Conservation (phyloP, 2,113 vertebrate species). For the Platichthys stellatus region DNA sequence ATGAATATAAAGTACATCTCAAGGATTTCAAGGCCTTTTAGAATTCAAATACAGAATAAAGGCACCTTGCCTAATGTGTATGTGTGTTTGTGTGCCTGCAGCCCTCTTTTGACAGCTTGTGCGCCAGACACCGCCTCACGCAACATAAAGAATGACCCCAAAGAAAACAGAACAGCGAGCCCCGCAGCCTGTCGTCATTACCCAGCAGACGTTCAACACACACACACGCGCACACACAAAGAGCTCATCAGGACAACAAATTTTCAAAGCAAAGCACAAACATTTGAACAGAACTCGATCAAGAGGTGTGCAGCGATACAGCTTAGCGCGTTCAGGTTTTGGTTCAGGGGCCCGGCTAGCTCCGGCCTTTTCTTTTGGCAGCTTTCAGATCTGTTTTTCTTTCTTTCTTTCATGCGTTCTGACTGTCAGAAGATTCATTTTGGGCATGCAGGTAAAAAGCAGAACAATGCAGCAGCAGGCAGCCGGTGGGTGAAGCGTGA, state of each 20-base stretch:
- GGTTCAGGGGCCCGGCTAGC: slow-evolving; percentile 60
- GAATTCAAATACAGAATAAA: too few relatives aligned
- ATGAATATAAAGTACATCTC: neutral
- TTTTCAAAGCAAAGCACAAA: slow-evolving; percentile 72
- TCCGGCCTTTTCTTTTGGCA: slow-evolving; percentile 16
- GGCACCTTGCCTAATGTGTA: too few relatives aligned
- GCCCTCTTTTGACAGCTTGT: neutral
- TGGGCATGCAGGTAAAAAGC: slow-evolving; percentile 85
- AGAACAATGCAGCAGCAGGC: slow-evolving; percentile 72
- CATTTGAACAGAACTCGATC: slow-evolving; percentile 81
- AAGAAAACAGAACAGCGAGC: slow-evolving; percentile 15
- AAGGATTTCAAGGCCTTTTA: neutral
- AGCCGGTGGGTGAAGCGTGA: slow-evolving; percentile 43
- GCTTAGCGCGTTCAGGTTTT: slow-evolving; percentile 63
- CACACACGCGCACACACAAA: slow-evolving; percentile 17
- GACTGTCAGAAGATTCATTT: slow-evolving; percentile 43
- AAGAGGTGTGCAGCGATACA: slow-evolving; percentile 85
- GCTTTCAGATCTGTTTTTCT: slow-evolving; percentile 10
- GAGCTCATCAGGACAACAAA: slow-evolving; percentile 22
- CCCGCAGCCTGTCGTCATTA: slow-evolving; percentile 20
- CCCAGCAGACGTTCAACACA: slow-evolving; percentile 15
- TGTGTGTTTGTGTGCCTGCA: too few relatives aligned
- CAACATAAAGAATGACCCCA: neutral
- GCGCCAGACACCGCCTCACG: neutral
- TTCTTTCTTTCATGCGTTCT: slow-evolving; percentile 72